Evolutionary conservation across 2,113 vertebrate species (phyloP).

Genomic region (Choloepus hoffmanni): DNA sequence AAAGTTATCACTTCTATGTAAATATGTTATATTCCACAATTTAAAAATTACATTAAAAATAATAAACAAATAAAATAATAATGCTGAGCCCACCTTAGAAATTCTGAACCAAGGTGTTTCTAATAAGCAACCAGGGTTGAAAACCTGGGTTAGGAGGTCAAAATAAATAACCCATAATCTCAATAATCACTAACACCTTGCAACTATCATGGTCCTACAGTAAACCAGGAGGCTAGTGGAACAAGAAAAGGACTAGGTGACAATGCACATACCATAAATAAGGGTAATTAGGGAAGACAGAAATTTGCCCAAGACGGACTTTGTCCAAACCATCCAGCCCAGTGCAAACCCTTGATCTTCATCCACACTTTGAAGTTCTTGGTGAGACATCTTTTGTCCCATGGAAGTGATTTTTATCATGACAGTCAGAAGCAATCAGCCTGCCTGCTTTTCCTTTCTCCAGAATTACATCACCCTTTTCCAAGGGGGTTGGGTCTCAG

Average conservation of each 20-base stretch:
- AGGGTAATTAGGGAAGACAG: not conserved
- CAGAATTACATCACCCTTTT: not conserved
- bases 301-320: not conserved
- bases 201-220: not conserved
- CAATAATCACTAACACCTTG: not conserved
- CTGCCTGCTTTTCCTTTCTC: not conserved
- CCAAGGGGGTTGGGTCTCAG: not conserved
- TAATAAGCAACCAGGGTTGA: not conserved
- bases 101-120: not conserved
- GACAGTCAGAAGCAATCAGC: constrained; percentile 28
- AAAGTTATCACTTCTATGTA: no score
- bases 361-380: not conserved
- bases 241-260: not conserved
- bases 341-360: not conserved
- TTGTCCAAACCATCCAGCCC: not conserved
- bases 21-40: no score
- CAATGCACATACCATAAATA: not conserved
- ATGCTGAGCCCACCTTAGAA: not conserved
- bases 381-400: not conserved
- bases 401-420: not conserved
- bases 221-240: not conserved
- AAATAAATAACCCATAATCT: not conserved
- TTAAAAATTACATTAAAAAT: no score
- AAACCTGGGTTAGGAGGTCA: not conserved
- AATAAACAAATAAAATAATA: not conserved